These are phyloP conservation scores for Meliscaeva auricollis DNA, from an alignment of 2,888 invertebrate genomes.

Conservation along the genomic window DNA sequence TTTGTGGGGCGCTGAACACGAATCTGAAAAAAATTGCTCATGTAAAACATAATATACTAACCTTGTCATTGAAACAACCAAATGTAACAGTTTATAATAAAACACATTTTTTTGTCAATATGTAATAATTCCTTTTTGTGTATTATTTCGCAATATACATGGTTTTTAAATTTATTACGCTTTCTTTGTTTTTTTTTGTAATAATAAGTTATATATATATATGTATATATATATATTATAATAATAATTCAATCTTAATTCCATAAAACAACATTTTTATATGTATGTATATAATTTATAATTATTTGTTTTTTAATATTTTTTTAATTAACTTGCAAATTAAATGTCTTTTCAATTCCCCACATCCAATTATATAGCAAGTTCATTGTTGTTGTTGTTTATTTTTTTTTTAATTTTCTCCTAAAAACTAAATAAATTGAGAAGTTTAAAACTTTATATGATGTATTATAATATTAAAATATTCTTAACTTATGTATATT, in stretches of 20 bases:
- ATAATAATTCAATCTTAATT: constrained; percentile 59
- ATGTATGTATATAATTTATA: constrained; percentile 52
- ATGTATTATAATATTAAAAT: constrained; percentile 25
- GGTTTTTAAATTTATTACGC: constrained; percentile 55
- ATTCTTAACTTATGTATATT: constrained; percentile 24
- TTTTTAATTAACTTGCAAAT: constrained; percentile 63
- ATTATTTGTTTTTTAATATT: constrained; percentile 57
- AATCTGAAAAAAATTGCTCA: no score
- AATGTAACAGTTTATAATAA: background rate
- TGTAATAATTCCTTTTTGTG: constrained; percentile 67
- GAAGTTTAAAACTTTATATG: constrained; percentile 78
- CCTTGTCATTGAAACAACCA: background rate
- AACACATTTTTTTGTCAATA: constrained; percentile 46
- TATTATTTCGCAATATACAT: constrained; percentile 66
- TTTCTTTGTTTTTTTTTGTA: constrained; percentile 33
- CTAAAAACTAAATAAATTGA: constrained; percentile 76
- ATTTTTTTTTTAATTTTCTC: constrained; percentile 27
- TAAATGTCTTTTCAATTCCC: constrained; percentile 42
- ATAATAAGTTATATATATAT: constrained; percentile 63
- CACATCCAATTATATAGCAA: constrained; percentile 32
- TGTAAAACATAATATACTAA: no score
- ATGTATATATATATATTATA: constrained; percentile 11
- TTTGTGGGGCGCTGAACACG: no score
- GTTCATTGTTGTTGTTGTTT: background rate
- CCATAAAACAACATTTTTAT: constrained; percentile 67